phyloP scores from a whole-genome alignment of 2,797 vertebrate genomes.

The Arnoldichthys spilopterus region DNA sequence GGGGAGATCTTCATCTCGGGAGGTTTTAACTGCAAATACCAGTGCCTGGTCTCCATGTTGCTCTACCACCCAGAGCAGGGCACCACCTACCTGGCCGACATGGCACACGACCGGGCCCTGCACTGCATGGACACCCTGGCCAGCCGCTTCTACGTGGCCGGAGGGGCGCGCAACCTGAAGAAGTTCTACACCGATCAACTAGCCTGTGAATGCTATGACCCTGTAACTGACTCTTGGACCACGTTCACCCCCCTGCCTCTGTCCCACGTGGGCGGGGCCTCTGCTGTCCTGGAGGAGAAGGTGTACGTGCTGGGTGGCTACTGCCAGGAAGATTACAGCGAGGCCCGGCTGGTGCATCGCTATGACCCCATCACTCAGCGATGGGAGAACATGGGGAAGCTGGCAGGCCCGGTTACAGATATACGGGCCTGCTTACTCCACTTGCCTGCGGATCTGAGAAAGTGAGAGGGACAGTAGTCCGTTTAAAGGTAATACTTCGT shows the following conservation, averaged over 20 bases:
- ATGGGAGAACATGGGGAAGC: constrained; percentile 76
- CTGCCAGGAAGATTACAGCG: constrained; percentile 77
- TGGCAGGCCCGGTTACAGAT: constrained; percentile 75
- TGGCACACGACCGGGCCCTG: constrained; percentile 74
- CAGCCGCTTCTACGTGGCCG: constrained; percentile 69
- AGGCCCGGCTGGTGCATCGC: constrained; percentile 74
- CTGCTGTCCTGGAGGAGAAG: constrained; percentile 74
- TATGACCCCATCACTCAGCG: constrained; percentile 66
- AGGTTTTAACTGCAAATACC: constrained; percentile 75
- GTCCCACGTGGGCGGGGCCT: constrained; percentile 76
- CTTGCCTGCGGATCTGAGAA: constrained; percentile 68
- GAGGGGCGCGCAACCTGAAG: constrained; percentile 72
- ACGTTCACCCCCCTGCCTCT: constrained; percentile 62
- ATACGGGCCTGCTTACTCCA: constrained; percentile 71
- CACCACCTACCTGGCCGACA: constrained; percentile 70
- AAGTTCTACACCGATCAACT: constrained; percentile 76
- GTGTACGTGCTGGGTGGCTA: constrained; percentile 80
- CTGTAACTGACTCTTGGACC: constrained; percentile 65
- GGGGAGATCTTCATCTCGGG: constrained; percentile 77
- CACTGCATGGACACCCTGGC: constrained; percentile 79
- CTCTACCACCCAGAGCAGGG: constrained; percentile 75
- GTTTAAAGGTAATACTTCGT: not conserved
- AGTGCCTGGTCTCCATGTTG: constrained; percentile 74
- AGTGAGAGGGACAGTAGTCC: constrained; percentile 35
- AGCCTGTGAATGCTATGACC: constrained; percentile 75